A percentile compares a stretch with the other conserved stretches of the same genome.
phyloP scores from a whole-genome alignment of 2,113 vertebrate genomes.

The Gadus chalcogrammus region DNA sequence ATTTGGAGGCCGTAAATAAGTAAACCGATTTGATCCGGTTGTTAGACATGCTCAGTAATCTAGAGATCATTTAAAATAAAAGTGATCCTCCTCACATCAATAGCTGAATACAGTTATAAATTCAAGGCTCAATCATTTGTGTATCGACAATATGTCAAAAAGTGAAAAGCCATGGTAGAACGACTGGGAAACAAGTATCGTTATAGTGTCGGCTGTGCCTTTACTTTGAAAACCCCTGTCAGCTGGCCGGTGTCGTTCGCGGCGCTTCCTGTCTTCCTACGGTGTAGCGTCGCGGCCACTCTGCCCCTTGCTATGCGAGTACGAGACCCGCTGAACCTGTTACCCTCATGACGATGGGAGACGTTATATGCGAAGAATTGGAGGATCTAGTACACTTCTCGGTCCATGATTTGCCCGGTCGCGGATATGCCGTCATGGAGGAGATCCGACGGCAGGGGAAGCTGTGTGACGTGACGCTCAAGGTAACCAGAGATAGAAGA shows the following conservation, averaged over 20 bases:
- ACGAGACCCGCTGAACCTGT: not conserved
- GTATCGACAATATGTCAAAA: too few relatives aligned
- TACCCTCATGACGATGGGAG: constrained; percentile 73
- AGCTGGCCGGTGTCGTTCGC: not conserved
- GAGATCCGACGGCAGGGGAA: constrained; percentile 96
- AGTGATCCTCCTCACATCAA: too few relatives aligned
- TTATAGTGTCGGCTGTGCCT: not conserved
- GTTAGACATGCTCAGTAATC: too few relatives aligned
- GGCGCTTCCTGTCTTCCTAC: constrained; percentile 15
- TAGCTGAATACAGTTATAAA: too few relatives aligned
- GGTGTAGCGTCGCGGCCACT: constrained; percentile 31
- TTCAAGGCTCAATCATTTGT: too few relatives aligned
- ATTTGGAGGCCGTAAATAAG: too few relatives aligned
- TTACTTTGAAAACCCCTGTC: constrained; percentile 2
- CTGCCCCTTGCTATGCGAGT: constrained; percentile 3
- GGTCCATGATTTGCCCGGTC: constrained; percentile 85
- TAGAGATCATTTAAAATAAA: too few relatives aligned
- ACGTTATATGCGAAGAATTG: constrained; percentile 78
- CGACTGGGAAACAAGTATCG: too few relatives aligned
- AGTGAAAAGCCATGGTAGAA: too few relatives aligned
- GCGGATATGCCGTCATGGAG: constrained; percentile 94
- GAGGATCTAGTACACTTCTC: constrained; percentile 94
- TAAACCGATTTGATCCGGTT: too few relatives aligned
- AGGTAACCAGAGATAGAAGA: constrained; percentile 67
- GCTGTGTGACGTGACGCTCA: constrained; percentile 95